Conservation (phyloP, 53 echinoderm and acorn worm species). For the Pentamera pediparva region DNA sequence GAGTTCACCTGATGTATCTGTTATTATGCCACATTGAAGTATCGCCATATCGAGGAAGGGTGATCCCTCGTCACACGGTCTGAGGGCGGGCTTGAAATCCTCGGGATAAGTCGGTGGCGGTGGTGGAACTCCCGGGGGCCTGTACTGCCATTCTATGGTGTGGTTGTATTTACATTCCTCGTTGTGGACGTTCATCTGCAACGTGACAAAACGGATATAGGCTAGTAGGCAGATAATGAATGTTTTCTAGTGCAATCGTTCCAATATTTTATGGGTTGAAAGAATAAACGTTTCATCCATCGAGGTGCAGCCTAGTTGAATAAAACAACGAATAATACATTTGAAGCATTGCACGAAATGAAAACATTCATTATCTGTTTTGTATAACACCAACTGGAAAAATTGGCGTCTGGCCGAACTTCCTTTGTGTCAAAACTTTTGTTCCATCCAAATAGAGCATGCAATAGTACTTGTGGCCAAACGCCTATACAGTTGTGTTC, state of each 20-base stretch:
- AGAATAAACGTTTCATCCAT: too few species aligned
- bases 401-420: too few species aligned
- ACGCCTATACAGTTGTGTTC: neutral
- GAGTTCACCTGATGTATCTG: neutral
- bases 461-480: neutral
- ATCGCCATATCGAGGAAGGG: neutral
- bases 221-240: neutral
- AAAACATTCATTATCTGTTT: neutral
- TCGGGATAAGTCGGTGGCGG: neutral
- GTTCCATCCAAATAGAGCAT: neutral
- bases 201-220: neutral
- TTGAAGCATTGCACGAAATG: neutral
- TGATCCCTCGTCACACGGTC: conserved; percentile 7
- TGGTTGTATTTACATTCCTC: conserved; percentile 13
- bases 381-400: too few species aligned
- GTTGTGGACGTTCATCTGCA: conserved; percentile 5
- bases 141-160: neutral
- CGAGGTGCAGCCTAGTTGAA: too few species aligned
- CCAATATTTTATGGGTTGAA: too few species aligned
- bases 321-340: neutral
- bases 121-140: neutral
- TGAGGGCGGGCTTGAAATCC: neutral
- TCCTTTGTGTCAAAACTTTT: neutral
- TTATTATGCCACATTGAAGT: neutral
- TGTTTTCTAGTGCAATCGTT: too few species aligned